phyloP scores from a whole-genome alignment of 2,888 invertebrate species.

The Agrypnus murinus region DNA sequence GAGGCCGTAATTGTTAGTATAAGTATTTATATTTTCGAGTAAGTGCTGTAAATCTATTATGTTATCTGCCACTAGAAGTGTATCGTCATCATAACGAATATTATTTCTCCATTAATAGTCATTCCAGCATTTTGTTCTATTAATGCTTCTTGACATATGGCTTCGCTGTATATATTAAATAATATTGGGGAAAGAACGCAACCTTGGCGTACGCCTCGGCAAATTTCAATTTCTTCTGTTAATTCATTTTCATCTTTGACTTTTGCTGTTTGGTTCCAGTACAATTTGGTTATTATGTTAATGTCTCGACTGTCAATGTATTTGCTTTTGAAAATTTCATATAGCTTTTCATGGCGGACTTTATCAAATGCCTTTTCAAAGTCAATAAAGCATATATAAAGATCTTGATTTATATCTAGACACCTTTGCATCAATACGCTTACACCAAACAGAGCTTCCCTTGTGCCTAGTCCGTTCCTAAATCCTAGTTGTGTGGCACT shows the following conservation, averaged over 20 bases:
- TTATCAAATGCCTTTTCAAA: too few species aligned
- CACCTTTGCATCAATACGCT: constrained; percentile 10
- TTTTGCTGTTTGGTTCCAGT: constrained; percentile 46
- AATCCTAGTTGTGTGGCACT: too few species aligned
- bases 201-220: constrained; percentile 20
- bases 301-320: not conserved
- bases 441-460: not conserved
- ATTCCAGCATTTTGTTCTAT: constrained; percentile 14
- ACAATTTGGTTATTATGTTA: constrained; percentile 3
- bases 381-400: not conserved
- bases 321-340: too few species aligned
- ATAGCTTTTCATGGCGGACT: too few species aligned
- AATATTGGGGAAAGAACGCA: constrained; percentile 25
- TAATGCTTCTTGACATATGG: constrained; percentile 28
- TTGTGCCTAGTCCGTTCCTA: not conserved
- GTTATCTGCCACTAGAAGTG: too few species aligned
- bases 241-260: constrained; percentile 20
- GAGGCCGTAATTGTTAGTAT: too few species aligned
- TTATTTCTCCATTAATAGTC: not conserved
- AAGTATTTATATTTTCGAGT: too few species aligned
- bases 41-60: too few species aligned
- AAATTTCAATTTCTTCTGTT: constrained; percentile 21
- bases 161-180: constrained; percentile 35
- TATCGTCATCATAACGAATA: too few species aligned
- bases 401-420: constrained; percentile 11